These are phyloP conservation scores for Melitaea cinxia DNA, from an alignment of 1,140 invertebrate species.

Conservation along the genomic window DNA sequence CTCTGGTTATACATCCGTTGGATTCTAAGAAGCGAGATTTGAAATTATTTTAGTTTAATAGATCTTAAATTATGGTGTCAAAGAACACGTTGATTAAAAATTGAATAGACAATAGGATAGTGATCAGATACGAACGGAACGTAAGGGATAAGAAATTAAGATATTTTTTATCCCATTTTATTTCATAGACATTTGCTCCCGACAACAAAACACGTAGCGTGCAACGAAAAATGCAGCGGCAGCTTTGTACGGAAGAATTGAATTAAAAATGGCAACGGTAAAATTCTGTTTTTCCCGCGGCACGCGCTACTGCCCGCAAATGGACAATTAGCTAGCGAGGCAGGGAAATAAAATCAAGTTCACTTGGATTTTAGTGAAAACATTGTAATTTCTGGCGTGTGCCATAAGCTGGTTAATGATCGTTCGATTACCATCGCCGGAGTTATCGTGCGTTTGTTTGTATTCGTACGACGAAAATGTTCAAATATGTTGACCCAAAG, in stretches of 20 bases:
- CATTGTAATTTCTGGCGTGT: slow-evolving; percentile 51
- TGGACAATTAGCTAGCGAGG: slow-evolving; percentile 66
- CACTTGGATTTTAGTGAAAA: slow-evolving; percentile 50
- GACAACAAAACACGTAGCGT: slow-evolving; percentile 56
- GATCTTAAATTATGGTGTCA: background rate
- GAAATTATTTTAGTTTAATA: slow-evolving; percentile 6
- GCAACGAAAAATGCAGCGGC: slow-evolving; percentile 68
- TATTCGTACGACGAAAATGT: too few relatives aligned
- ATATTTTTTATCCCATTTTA: slow-evolving; percentile 57
- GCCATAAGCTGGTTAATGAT: slow-evolving; percentile 23
- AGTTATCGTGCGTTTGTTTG: too few relatives aligned
- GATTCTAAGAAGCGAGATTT: slow-evolving; percentile 6
- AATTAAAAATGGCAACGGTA: slow-evolving; percentile 70
- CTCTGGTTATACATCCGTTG: background rate
- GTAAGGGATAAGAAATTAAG: slow-evolving; percentile 62
- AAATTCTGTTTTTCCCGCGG: slow-evolving; percentile 64
- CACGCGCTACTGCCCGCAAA: slow-evolving; percentile 68
- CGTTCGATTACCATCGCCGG: background rate
- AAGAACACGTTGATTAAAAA: slow-evolving; percentile 2
- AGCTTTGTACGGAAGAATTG: slow-evolving; percentile 72
- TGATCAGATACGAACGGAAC: slow-evolving; percentile 15
- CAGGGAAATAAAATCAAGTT: slow-evolving; percentile 52
- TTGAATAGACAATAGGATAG: background rate
- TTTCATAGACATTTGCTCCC: slow-evolving; percentile 57
- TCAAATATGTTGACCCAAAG: background rate